These are phyloP conservation scores for Prorops nasuta DNA, from an alignment of 1,140 invertebrate species.

Conservation along the genomic window DNA sequence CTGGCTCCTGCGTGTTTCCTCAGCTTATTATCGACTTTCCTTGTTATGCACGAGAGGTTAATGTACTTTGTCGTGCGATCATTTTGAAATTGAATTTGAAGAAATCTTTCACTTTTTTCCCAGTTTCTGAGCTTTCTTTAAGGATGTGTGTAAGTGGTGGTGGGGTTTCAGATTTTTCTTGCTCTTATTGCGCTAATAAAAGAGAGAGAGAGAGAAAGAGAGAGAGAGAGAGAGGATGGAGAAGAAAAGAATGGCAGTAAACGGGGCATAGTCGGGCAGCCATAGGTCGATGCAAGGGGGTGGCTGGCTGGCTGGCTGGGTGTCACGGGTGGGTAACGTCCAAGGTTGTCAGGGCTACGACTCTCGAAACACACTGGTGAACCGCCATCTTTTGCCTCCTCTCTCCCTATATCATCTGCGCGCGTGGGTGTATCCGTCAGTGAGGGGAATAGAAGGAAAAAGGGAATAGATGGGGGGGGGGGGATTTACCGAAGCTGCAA, in stretches of 20 bases:
- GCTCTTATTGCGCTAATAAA: too few species aligned
- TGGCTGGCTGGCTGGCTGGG: constrained; percentile 23
- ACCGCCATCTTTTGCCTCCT: constrained; percentile 50
- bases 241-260: neutral
- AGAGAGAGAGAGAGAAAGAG: constrained; percentile 2
- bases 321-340: constrained; percentile 44
- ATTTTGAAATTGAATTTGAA: too few species aligned
- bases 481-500: too few species aligned
- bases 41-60: too few species aligned
- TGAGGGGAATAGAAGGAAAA: constrained; percentile 30
- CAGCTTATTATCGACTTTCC: too few species aligned
- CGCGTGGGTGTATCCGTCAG: constrained; percentile 49
- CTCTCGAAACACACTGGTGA: constrained; percentile 51
- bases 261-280: neutral
- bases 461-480: constrained; percentile 15
- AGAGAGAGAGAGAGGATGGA: neutral
- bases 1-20: too few species aligned
- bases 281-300: constrained; percentile 9
- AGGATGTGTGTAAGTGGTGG: too few species aligned
- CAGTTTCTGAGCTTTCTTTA: too few species aligned
- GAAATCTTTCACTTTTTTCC: too few species aligned
- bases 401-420: constrained; percentile 17
- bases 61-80: too few species aligned
- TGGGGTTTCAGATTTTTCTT: too few species aligned
- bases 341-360: constrained; percentile 56